Evolutionary conservation across 1,140 invertebrate genomes (phyloP).

Genomic region (Coelopa frigida): DNA sequence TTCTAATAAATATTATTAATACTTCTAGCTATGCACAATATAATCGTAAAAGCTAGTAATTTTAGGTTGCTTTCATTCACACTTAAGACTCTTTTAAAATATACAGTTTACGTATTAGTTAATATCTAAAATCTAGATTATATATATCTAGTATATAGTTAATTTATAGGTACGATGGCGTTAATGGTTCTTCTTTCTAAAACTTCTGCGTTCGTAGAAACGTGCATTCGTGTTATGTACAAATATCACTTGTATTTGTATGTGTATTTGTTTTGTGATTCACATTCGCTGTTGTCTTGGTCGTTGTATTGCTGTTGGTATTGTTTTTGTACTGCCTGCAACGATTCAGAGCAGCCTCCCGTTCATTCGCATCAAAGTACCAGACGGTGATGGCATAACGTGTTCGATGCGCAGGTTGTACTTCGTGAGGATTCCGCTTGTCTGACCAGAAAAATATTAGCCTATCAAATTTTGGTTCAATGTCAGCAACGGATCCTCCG

Average conservation of each 20-base stretch:
- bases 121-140: too few species aligned
- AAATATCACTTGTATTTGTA: constrained; percentile 28
- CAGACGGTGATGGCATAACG: constrained; percentile 92
- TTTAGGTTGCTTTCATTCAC: too few species aligned
- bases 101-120: too few species aligned
- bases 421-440: constrained; percentile 91
- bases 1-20: too few species aligned
- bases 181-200: too few species aligned
- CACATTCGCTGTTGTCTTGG: constrained; percentile 7
- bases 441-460: constrained; percentile 98
- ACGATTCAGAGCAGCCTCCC: constrained; percentile 59
- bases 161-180: too few species aligned
- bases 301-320: background rate
- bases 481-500: constrained; percentile 76
- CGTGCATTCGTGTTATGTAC: constrained; percentile 36
- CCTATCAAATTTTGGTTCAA: constrained; percentile 88
- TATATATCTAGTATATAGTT: too few species aligned
- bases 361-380: constrained; percentile 88
- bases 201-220: too few species aligned
- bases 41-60: too few species aligned
- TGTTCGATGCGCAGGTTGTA: constrained; percentile 80
- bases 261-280: constrained; percentile 5
- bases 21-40: too few species aligned
- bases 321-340: constrained; percentile 22
- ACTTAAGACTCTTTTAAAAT: too few species aligned